These are phyloP conservation scores for Eilema depressum DNA, from an alignment of 2,888 invertebrate species.

Conservation along the genomic window DNA sequence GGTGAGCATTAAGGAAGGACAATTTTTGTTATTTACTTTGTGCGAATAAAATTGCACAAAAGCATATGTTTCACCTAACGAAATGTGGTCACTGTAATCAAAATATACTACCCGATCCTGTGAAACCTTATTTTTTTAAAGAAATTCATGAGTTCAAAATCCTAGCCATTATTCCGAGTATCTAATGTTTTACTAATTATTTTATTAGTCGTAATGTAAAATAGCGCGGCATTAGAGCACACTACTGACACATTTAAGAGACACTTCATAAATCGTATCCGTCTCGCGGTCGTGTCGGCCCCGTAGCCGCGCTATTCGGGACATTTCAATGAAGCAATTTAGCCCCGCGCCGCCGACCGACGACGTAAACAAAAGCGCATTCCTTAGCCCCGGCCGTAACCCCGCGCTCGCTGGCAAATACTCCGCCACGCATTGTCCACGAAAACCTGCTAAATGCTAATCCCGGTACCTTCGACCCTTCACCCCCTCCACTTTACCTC, in stretches of 20 bases:
- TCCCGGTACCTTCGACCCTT: constrained; percentile 58
- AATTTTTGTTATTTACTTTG: too few species aligned
- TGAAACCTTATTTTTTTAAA: background rate
- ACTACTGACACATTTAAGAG: too few species aligned
- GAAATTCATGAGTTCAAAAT: background rate
- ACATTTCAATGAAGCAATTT: constrained; percentile 58
- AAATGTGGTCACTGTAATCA: background rate
- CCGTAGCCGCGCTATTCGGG: constrained; percentile 36
- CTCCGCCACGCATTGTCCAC: constrained; percentile 60
- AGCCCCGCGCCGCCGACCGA: constrained; percentile 35
- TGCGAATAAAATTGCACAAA: background rate
- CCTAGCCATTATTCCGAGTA: background rate
- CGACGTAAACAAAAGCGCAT: constrained; percentile 55
- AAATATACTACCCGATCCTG: too few species aligned
- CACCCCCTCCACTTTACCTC: constrained; percentile 34
- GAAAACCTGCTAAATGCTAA: constrained; percentile 68
- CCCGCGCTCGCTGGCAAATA: constrained; percentile 30
- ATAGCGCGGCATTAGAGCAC: background rate
- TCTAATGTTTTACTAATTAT: background rate
- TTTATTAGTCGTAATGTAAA: background rate
- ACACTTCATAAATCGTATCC: constrained; percentile 38
- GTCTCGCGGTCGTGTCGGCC: constrained; percentile 3
- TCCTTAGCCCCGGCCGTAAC: constrained; percentile 39
- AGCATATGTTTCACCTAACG: background rate
- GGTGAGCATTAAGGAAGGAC: too few species aligned